These are phyloP conservation scores for Poeciliopsis prolifica DNA, from an alignment of 2,113 vertebrate species.

Conservation along the genomic window DNA sequence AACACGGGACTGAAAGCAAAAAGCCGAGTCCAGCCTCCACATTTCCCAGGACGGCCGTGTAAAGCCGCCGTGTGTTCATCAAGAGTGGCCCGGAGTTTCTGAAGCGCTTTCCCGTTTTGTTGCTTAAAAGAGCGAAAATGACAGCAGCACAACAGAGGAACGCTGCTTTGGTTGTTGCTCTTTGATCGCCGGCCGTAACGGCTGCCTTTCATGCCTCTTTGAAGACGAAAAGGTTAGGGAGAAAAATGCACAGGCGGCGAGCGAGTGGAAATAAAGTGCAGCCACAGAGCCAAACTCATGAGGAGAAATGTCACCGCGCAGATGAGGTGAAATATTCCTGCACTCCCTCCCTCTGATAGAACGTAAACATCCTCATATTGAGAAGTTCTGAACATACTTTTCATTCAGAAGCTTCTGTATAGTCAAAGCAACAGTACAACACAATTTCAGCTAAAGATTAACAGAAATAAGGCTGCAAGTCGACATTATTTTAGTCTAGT, in stretches of 20 bases:
- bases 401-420: not conserved
- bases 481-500: no score
- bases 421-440: not conserved
- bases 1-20: not conserved
- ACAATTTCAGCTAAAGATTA: not conserved
- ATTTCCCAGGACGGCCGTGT: constrained; percentile 2
- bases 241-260: constrained; percentile 33
- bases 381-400: not conserved
- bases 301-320: constrained; percentile 26
- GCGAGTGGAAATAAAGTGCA: constrained; percentile 15
- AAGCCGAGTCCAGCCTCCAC: not conserved
- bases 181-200: constrained; percentile 66
- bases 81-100: constrained; percentile 32
- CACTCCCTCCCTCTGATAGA: not conserved
- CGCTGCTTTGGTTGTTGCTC: constrained; percentile 46
- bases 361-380: not conserved
- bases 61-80: constrained; percentile 32
- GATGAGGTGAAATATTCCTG: not conserved
- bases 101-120: constrained; percentile 49
- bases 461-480: not conserved
- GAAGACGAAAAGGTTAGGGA: constrained; percentile 64
- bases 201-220: constrained; percentile 65
- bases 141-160: constrained; percentile 58
- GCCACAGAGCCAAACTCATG: constrained; percentile 18
- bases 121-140: constrained; percentile 56